phyloP scores from a whole-genome alignment of 2,888 invertebrate species.

The Seira sanloemensis region DNA sequence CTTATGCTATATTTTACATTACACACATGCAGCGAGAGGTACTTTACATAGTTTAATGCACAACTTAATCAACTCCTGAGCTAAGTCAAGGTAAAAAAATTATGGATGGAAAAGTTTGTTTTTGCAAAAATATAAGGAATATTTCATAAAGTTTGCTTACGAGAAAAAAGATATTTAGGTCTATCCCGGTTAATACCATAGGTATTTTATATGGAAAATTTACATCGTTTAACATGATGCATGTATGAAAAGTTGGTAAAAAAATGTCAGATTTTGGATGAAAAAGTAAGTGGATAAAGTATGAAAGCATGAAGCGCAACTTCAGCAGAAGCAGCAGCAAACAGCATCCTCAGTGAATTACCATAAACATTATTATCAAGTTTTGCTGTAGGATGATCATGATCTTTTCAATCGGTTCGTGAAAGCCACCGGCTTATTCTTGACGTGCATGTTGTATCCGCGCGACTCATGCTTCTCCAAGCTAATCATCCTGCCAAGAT shows the following conservation, averaged over 20 bases:
- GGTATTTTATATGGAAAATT: not conserved
- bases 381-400: conserved; percentile 35
- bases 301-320: conserved; percentile 19
- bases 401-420: conserved; percentile 35
- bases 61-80: conserved; percentile 28
- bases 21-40: not conserved
- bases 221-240: not conserved
- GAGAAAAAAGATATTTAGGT: too few species aligned
- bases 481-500: conserved; percentile 61
- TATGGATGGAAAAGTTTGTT: too few species aligned
- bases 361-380: conserved; percentile 53
- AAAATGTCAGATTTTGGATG: conserved; percentile 45
- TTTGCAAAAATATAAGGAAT: too few species aligned
- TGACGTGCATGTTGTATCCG: conserved; percentile 21
- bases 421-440: conserved; percentile 59
- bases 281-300: conserved; percentile 51
- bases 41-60: not conserved
- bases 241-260: conserved; percentile 42
- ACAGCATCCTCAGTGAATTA: conserved; percentile 22
- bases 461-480: conserved; percentile 50
- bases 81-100: not conserved
- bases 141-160: too few species aligned
- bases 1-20: too few species aligned
- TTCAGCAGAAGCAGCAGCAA: conserved; percentile 8
- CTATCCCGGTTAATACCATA: too few species aligned